phyloP scores from a whole-genome alignment of 2,888 invertebrate genomes.

The Agrochola macilenta region DNA sequence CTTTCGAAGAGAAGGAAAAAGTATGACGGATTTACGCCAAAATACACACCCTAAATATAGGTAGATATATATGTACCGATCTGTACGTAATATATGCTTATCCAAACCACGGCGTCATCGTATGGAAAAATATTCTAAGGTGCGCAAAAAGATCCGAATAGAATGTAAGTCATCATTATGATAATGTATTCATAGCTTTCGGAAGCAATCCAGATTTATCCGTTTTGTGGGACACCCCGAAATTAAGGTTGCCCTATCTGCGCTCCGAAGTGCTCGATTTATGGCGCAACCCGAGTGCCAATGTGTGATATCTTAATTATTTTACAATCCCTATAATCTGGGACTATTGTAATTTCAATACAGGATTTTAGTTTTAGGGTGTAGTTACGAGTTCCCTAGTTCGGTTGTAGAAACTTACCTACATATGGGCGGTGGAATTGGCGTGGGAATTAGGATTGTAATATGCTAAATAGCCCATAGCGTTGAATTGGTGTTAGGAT shows the following conservation, averaged over 20 bases:
- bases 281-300: slow-evolving; percentile 67
- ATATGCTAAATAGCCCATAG: slow-evolving; percentile 55
- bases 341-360: slow-evolving; percentile 59
- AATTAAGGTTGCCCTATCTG: slow-evolving; percentile 65
- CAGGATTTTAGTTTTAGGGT: slow-evolving; percentile 41
- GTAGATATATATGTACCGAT: neutral
- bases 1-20: neutral
- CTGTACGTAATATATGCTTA: slow-evolving; percentile 30
- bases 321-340: slow-evolving; percentile 73
- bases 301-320: slow-evolving; percentile 82
- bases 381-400: slow-evolving; percentile 4
- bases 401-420: neutral
- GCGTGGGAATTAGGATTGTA: slow-evolving; percentile 47
- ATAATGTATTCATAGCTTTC: slow-evolving; percentile 80
- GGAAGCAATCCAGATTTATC: slow-evolving; percentile 76
- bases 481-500: slow-evolving; percentile 12
- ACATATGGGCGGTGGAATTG: slow-evolving; percentile 25
- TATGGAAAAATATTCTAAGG: slow-evolving; percentile 54
- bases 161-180: slow-evolving; percentile 69
- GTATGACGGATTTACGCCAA: neutral
- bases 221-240: slow-evolving; percentile 70
- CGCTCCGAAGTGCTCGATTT: slow-evolving; percentile 69
- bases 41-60: neutral
- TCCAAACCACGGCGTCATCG: slow-evolving; percentile 33
- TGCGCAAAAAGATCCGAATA: slow-evolving; percentile 51